Conservation (phyloP, 2,797 vertebrate genomes). For the Cyprinodon diabolis region DNA sequence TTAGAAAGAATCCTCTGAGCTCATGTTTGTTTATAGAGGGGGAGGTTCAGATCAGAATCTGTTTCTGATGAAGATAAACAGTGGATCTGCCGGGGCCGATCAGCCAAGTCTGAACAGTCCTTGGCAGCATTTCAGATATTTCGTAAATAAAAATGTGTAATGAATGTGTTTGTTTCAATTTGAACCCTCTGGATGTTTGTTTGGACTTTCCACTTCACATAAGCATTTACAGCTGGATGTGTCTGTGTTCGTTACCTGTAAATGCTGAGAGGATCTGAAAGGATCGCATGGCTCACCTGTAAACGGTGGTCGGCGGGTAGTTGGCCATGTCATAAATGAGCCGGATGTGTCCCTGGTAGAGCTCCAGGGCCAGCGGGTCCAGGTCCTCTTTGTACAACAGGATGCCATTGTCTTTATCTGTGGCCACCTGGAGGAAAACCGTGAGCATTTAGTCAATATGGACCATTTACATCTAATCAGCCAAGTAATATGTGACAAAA, state of each 20-base stretch:
- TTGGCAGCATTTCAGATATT: not conserved
- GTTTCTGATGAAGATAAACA: slow-evolving; percentile 11
- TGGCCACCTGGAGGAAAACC: slow-evolving; percentile 84
- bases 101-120: slow-evolving; percentile 10
- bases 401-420: slow-evolving; percentile 94
- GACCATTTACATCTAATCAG: too few species aligned
- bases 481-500: too few species aligned
- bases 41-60: slow-evolving; percentile 24
- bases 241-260: too few species aligned
- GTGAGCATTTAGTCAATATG: too few species aligned
- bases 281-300: slow-evolving; percentile 54
- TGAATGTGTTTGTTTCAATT: too few species aligned
- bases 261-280: not conserved
- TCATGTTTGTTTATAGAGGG: slow-evolving; percentile 47
- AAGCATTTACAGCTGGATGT: too few species aligned
- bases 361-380: slow-evolving; percentile 91
- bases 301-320: slow-evolving; percentile 87
- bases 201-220: too few species aligned
- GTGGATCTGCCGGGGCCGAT: slow-evolving; percentile 28
- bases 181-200: too few species aligned
- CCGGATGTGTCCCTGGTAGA: slow-evolving; percentile 95
- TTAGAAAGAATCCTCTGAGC: slow-evolving; percentile 38
- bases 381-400: slow-evolving; percentile 94
- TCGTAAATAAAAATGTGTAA: too few species aligned
- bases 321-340: slow-evolving; percentile 92